Base-by-base conservation (phyloP, 2,113 vertebrate species). In the Pavo muticus region DNA sequence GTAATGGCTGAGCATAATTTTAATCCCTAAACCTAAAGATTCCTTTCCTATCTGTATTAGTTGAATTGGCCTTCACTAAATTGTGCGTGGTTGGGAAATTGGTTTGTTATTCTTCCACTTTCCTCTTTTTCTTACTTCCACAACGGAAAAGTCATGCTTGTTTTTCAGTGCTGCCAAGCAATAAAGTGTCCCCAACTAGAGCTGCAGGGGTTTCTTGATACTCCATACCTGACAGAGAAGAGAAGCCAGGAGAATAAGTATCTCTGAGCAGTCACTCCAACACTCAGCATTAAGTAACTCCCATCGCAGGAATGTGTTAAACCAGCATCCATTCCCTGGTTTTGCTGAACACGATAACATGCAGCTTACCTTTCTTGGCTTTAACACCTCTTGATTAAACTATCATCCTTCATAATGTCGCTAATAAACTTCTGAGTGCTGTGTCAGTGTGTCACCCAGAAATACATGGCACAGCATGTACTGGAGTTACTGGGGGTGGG, bases 401-500 rank as follows among this genome's bases (percentile, higher is more conserved):
- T 54, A 45, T 92, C 63, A 39, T 24, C 48, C 52, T 48, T 60
- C n/a, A 13, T 25, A 47, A 44, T 11, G 35, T 29, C 73, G 35
- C 72, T 60, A 10, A 84, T 61, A 65, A 77, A 44, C 71, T 76
- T 68, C 56, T 75, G 79, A 80, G 37, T 61, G 83, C 85, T 57
- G 3, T 23, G 14, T 47, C 72, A 72, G 2, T 35, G 42, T 83
- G 68, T 52, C 83, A 93, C 79, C 69, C 69, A 86, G 79, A 75
- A 95, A 64, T 57, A 40, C 65, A 4, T 5, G 61, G 87, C 90
- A 95, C 94, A 91, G 90, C 57, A 9, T 48, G 93, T 97, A 48
- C 94, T 95, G 83, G 61, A 81, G 69, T 35, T 68, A 21, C 56
- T 25, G 59, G 25, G 39, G 80, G 90, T 96, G 88, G 94, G 95